Percentiles rank a stretch among this genome's conserved stretches.
Conservation (phyloP, 2,113 vertebrate species). For the Capricornis sumatraensis region DNA sequence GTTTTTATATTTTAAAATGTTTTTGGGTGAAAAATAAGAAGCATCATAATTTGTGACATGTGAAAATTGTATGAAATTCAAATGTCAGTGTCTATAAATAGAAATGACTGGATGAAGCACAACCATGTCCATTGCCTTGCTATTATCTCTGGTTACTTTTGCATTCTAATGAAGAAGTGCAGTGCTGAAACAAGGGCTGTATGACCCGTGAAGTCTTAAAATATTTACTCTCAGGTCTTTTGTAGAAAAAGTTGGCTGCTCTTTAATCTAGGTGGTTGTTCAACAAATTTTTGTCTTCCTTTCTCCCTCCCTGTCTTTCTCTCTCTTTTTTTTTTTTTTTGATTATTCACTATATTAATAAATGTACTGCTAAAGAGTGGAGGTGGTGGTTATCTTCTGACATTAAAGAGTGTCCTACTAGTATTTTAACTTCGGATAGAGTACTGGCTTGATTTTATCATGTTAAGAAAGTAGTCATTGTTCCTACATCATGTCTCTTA, state of each 20-base stretch:
- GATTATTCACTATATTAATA: not conserved
- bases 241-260: not conserved
- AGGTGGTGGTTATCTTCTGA: no score
- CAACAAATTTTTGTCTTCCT: not conserved
- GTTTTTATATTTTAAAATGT: not conserved
- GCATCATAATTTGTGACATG: not conserved
- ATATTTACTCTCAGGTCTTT: not conserved
- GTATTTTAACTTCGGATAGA: not conserved
- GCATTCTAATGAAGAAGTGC: no score
- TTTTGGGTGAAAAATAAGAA: not conserved
- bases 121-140: not conserved
- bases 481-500: not conserved
- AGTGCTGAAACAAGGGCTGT: not conserved
- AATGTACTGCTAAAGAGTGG: not conserved
- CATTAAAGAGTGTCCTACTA: not conserved
- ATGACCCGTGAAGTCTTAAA: not conserved
- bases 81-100: not conserved
- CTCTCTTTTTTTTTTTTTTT: not conserved
- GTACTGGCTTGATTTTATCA: not conserved
- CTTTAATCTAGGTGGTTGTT: not conserved
- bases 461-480: not conserved
- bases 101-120: not conserved
- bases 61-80: not conserved
- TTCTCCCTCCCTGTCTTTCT: not conserved
- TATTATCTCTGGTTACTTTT: not conserved